Base-by-base conservation (phyloP, 1,140 invertebrate species). In the Tachypleus tridentatus region DNA sequence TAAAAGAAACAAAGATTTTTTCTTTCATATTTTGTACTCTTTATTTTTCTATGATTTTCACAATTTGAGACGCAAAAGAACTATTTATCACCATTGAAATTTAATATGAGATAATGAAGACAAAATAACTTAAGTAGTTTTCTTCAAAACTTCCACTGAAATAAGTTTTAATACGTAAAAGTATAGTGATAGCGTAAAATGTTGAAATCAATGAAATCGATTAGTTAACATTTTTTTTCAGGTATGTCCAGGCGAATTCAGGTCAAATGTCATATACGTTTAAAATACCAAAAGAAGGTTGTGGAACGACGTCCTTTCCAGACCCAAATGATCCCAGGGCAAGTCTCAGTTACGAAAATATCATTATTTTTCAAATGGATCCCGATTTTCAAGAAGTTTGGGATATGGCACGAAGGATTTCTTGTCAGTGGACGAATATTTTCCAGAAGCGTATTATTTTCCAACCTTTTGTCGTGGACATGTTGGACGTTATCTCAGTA, bases 381-480 rank as follows among this genome's bases (percentile, higher is more conserved):
- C 89, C 91, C 0, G 89, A 91, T 71, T 91, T 94, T 47, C 91
- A 94, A 77, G 91, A 94, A 79, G 89, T 90, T 29, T 76, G 72
- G 72, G 88, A 81, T 71, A 78, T 79, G 66, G 86, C 87, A 0
- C 82, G 90, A 72, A 92, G 92, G 75, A 75, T 94, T 8, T 81
- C 89, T 57, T 93, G 91, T 77, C 92, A 90, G 4, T 93, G 90
- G 90, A 92, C 93, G 76, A 90, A 93, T 73, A 58, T 7, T 8
- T 93, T 90, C 77, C 94, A 93, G 76, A 94, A 94, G 76, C 87
- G 89, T 1, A 90, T 95, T 49, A 91, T 91, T 5, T 93, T 95
- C 79, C 81, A 89, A 70, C 91, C 91, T 9, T 93, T 93, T 84
- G 70, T 76, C 64, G 91, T 95, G 11, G 91, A 94, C 75, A 93